A percentile compares a stretch with the other conserved stretches of the same genome.
Conservation (phyloP, 1,140 invertebrate species). For the Battus philenor region DNA sequence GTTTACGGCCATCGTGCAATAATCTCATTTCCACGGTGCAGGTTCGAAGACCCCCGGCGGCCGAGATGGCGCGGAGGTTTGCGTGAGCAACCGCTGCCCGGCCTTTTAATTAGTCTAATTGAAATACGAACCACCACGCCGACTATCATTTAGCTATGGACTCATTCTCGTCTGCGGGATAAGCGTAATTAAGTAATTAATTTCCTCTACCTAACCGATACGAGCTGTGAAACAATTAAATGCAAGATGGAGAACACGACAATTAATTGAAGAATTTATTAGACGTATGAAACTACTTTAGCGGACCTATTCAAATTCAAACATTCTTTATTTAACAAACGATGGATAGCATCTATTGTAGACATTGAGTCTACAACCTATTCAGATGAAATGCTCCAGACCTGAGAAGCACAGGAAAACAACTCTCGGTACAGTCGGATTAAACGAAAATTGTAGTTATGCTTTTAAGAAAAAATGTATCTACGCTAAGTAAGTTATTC, state of each 20-base stretch:
- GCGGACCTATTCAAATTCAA: too few relatives aligned
- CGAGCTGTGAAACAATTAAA: constrained; percentile 1
- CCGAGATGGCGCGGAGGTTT: constrained; percentile 26
- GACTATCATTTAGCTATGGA: constrained; percentile 27
- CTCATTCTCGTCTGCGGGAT: constrained; percentile 5
- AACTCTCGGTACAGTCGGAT: too few relatives aligned
- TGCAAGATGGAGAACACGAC: constrained; percentile 1
- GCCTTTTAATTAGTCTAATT: constrained; percentile 64
- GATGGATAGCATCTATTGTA: too few relatives aligned
- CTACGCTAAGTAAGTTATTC: too few relatives aligned
- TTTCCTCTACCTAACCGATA: not conserved
- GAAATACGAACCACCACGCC: constrained; percentile 35
- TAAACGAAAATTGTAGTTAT: too few relatives aligned
- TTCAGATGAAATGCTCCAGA: too few relatives aligned
- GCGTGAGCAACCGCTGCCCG: constrained; percentile 38
- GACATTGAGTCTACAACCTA: too few relatives aligned
- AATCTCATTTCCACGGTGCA: constrained; percentile 65
- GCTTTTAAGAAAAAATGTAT: too few relatives aligned
- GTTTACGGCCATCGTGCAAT: constrained; percentile 54
- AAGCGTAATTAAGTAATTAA: constrained; percentile 16
- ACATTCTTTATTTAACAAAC: too few relatives aligned
- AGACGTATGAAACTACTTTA: too few relatives aligned
- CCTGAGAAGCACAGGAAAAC: too few relatives aligned
- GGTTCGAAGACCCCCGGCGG: constrained; percentile 55
- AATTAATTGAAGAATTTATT: too few relatives aligned